Evolutionary conservation across 2,797 vertebrate species (phyloP).

Genomic region (Sylvilagus floridanus): DNA sequence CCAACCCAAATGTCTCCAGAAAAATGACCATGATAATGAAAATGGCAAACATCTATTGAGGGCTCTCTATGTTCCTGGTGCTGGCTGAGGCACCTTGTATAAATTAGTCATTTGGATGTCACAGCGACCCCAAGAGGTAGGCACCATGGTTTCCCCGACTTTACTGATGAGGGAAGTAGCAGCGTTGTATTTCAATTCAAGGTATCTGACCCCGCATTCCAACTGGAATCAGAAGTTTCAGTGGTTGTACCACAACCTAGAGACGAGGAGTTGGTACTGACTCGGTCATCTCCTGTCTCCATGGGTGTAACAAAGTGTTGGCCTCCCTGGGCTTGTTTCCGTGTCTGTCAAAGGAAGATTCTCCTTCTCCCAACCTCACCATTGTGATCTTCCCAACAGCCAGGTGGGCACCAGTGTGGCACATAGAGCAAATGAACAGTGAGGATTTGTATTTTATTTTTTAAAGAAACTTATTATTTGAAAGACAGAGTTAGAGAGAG

Average conservation of each 20-base stretch:
- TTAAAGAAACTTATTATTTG: too few relatives aligned
- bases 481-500: too few relatives aligned
- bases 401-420: neutral
- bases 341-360: neutral
- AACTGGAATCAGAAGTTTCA: neutral
- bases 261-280: neutral
- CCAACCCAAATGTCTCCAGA: neutral
- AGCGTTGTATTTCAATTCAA: neutral
- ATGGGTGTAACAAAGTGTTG: neutral
- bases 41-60: neutral
- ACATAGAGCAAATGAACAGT: neutral
- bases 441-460: too few relatives aligned
- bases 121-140: neutral
- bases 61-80: neutral
- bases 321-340: neutral
- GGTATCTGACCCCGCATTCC: neutral
- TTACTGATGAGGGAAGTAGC: neutral
- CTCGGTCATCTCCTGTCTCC: neutral
- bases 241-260: neutral
- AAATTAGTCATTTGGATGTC: neutral
- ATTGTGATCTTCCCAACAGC: neutral
- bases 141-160: neutral
- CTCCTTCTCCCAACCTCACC: neutral
- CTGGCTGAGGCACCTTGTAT: neutral
- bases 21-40: neutral